A percentile compares a stretch with the other conserved stretches of the same genome.
Evolutionary conservation across 1,140 invertebrate species (phyloP).

Genomic region (Aphelinus atriplicis): DNA sequence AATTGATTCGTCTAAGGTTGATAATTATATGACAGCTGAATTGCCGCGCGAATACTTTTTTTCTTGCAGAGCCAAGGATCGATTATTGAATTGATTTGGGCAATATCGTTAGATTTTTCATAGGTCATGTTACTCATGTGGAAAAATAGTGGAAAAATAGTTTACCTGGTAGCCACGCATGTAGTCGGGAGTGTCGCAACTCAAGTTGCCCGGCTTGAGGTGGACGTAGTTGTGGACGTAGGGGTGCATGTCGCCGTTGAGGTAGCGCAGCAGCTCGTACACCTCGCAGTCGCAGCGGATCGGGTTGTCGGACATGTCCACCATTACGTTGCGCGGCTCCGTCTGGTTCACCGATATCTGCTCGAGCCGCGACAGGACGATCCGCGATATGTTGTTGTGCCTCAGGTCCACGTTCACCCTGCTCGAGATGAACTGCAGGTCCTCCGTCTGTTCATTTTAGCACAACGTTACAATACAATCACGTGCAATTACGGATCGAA

Average conservation of each 20-base stretch:
- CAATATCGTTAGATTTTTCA: no score
- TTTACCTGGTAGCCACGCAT: conserved; percentile 56
- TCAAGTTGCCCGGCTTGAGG: conserved; percentile 70
- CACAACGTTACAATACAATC: conserved; percentile 14
- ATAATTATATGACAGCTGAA: no score
- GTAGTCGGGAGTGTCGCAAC: conserved; percentile 67
- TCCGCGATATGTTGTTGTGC: conserved; percentile 66
- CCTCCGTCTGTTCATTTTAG: conserved; percentile 51
- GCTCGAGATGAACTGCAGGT: conserved; percentile 59
- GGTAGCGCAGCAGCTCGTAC: conserved; percentile 70
- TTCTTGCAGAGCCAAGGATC: no score
- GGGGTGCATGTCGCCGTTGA: conserved; percentile 45
- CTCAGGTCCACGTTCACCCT: conserved; percentile 62
- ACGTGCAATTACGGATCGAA: background rate
- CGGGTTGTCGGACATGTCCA: conserved; percentile 85
- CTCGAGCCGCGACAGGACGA: conserved; percentile 53
- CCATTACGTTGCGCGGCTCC: conserved; percentile 67
- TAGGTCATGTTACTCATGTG: no score
- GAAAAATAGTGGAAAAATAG: background rate
- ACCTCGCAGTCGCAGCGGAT: conserved; percentile 83
- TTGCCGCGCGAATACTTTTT: no score
- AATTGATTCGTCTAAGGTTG: no score
- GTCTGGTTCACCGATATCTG: conserved; percentile 27
- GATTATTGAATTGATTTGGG: no score
- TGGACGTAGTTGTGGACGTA: conserved; percentile 55